These are phyloP conservation scores for Gymnogyps californianus DNA, from an alignment of 2,113 vertebrate genomes.

Conservation along the genomic window DNA sequence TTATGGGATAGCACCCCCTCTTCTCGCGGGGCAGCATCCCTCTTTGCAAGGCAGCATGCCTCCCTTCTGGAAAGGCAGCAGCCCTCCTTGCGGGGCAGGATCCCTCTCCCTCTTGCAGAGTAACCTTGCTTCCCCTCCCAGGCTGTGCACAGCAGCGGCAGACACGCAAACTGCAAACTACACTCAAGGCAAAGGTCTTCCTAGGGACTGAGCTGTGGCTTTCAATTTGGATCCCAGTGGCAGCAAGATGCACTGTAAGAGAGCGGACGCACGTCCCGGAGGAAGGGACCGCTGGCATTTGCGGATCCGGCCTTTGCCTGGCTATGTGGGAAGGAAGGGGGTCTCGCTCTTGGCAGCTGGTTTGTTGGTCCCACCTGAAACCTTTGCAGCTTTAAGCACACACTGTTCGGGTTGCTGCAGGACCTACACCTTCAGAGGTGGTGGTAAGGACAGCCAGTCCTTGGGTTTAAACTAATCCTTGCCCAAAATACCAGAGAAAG, in stretches of 20 bases:
- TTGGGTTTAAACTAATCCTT: not conserved
- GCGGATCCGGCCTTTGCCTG: fast-evolving
- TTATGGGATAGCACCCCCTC: not conserved
- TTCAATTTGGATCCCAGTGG: fast-evolving
- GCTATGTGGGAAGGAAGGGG: not conserved
- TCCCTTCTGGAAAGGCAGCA: no score
- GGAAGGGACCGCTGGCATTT: not conserved
- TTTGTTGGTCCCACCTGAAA: not conserved
- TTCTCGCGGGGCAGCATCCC: not conserved
- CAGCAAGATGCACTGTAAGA: not conserved
- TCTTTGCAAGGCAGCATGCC: not conserved
- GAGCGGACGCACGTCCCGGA: fast-evolving
- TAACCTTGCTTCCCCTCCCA: not conserved
- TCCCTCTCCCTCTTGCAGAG: not conserved
- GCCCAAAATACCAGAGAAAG: not conserved
- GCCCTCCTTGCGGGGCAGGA: not conserved
- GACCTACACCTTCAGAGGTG: not conserved
- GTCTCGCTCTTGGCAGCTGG: not conserved
- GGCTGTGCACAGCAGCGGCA: not conserved
- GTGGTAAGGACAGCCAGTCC: not conserved
- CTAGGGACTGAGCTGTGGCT: not conserved
- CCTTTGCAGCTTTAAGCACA: not conserved
- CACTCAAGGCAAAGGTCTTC: not conserved
- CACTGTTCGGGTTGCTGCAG: not conserved
- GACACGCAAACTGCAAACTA: not conserved